A percentile compares a stretch with the other conserved stretches of the same genome.
Conservation (phyloP, 1,140 invertebrate genomes). For the Heterodera carotae region DNA sequence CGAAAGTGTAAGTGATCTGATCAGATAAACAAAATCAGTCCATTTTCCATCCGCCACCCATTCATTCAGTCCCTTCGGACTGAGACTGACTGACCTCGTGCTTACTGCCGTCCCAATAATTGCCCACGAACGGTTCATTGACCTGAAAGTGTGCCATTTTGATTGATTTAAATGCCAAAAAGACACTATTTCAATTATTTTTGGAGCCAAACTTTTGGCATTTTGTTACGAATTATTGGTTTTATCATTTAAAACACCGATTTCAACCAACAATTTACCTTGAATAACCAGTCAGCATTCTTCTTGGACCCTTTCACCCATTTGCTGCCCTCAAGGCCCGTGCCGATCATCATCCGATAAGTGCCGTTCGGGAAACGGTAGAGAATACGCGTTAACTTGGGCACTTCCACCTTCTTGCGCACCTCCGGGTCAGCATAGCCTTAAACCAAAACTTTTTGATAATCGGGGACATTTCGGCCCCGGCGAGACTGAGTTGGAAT, state of each 20-base stretch:
- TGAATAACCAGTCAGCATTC: constrained; percentile 47
- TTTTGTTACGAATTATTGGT: no score
- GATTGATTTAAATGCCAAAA: no score
- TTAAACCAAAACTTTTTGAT: not conserved
- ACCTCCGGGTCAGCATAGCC: constrained; percentile 13
- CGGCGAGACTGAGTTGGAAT: no score
- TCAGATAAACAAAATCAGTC: constrained; percentile 39
- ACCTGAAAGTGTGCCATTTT: constrained; percentile 36
- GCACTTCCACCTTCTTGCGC: not conserved
- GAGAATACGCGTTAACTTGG: constrained; percentile 18
- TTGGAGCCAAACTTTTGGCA: no score
- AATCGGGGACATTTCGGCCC: no score
- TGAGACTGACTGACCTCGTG: constrained; percentile 50
- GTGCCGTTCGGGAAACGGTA: constrained; percentile 11
- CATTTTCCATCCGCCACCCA: not conserved
- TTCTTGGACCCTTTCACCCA: constrained; percentile 23
- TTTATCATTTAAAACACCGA: no score
- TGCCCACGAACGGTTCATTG: constrained; percentile 50
- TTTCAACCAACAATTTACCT: no score
- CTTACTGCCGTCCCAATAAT: constrained; percentile 55
- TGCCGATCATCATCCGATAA: constrained; percentile 27
- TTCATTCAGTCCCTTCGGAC: no score
- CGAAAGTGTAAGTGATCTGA: constrained; percentile 58
- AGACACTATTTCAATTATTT: no score
- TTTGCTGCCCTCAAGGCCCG: constrained; percentile 20